Evolutionary conservation across 1,140 invertebrate species (phyloP), one percentile per base, ranked within the genome.

Genomic region (Chionoecetes opilio): DNA sequence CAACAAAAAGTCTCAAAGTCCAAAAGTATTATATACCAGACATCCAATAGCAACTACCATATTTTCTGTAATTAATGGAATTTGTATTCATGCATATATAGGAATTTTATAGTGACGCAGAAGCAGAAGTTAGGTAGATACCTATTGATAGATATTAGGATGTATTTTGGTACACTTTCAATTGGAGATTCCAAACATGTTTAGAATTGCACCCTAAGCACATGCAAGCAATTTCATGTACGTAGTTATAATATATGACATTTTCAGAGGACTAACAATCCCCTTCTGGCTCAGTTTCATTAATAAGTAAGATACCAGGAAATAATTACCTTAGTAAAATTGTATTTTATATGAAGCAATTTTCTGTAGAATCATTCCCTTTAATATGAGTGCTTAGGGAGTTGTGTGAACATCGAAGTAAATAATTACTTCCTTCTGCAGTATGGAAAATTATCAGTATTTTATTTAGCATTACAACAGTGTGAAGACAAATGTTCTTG

Each of bases 401-500:
- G 21, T 75, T 0, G 6, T 75, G 21, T n/a, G 46, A 75, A 75
- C 63, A 75, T 21, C 63, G n/a, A n/a, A 75, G 63, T 75, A 26
- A 75, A 75, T n/a, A 75, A n/a, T 75, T 6, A 75, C 63, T 75
- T 75, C 63, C 63, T 75, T 75, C 63, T 75, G 63, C 63, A 75
- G 63, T 75, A 75, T 75, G 63, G 21, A 1, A 75, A 75, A 75
- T 75, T 75, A 75, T 75, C 63, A 75, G 63, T 75, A 75, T 75
- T n/a, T 75, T 75, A 75, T 75, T 75, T 75, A 75, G 63, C 63
- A 75, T 37, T 90, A 90, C 26, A 38, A 46, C 88, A 46, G 88
- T 90, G 46, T 5, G 29, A 31, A 90, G 11, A 38, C 29, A 9
- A 41, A 34, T 90, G 37, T 38, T 37, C 34, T 87, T 21, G 26